Percentiles rank a stretch among this genome's conserved stretches.
These are phyloP conservation scores for Apocrypta bakeri DNA, from an alignment of 1,140 invertebrate genomes.

Conservation along the genomic window DNA sequence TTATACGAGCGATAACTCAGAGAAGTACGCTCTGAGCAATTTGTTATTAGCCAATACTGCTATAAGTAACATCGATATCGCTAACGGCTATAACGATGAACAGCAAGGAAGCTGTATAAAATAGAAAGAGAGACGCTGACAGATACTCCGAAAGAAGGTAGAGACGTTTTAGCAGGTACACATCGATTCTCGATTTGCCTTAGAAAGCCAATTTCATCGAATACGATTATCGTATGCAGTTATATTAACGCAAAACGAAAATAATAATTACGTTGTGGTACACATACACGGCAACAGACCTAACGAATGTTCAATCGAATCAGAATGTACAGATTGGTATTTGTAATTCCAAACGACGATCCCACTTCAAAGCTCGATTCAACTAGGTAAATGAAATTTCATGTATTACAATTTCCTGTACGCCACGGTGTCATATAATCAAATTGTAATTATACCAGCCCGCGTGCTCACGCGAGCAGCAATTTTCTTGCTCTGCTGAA, in stretches of 20 bases:
- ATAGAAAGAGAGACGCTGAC: constrained; percentile 10
- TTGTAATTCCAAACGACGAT: too few species aligned
- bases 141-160: background rate
- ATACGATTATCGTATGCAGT: background rate
- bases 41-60: constrained; percentile 41
- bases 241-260: too few species aligned
- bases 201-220: too few species aligned
- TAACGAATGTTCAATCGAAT: too few species aligned
- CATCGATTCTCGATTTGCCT: too few species aligned
- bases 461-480: too few species aligned
- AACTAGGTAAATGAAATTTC: background rate
- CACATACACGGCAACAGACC: too few species aligned
- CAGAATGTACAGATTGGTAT: too few species aligned
- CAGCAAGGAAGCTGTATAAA: background rate
- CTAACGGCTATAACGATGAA: background rate
- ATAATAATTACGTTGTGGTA: too few species aligned
- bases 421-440: background rate
- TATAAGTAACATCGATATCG: constrained; percentile 24
- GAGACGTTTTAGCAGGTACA: too few species aligned
- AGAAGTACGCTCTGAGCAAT: constrained; percentile 4
- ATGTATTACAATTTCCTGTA: background rate
- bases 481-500: too few species aligned
- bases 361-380: background rate
- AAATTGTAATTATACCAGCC: too few species aligned
- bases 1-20: constrained; percentile 35